Evolutionary conservation across 2,797 vertebrate genomes (phyloP).

Genomic region (Lycodopsis pacificus): DNA sequence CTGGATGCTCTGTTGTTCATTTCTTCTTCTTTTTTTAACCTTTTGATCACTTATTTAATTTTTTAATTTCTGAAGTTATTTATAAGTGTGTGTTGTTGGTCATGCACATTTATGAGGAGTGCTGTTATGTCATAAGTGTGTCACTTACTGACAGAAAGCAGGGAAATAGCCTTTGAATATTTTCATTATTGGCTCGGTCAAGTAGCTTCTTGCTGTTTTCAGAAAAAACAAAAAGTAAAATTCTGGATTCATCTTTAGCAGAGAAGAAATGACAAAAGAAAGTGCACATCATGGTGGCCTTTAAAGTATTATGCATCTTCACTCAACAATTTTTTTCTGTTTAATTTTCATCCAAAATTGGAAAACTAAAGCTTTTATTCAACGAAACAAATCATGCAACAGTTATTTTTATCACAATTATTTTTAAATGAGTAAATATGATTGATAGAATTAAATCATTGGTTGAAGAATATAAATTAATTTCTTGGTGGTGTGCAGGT

Average conservation of each 20-base stretch:
- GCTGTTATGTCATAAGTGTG: constrained; percentile 2
- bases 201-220: constrained; percentile 8
- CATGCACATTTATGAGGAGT: constrained; percentile 13
- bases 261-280: constrained; percentile 19
- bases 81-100: background rate
- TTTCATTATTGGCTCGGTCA: background rate
- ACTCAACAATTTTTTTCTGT: constrained; percentile 7
- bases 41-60: constrained; percentile 1
- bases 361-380: background rate
- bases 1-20: constrained; percentile 20
- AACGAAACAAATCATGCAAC: background rate
- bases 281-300: constrained; percentile 9
- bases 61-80: background rate
- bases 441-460: background rate
- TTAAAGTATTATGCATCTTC: constrained; percentile 44
- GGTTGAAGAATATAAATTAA: background rate
- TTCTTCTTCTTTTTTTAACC: background rate
- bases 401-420: background rate
- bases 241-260: background rate
- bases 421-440: background rate
- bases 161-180: constrained; percentile 7
- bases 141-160: background rate
- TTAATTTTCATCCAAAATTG: background rate
- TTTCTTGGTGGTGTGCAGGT: constrained; percentile 3
- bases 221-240: background rate